Conservation (phyloP, 2,888 invertebrate species). For the Coelopa pilipes region DNA sequence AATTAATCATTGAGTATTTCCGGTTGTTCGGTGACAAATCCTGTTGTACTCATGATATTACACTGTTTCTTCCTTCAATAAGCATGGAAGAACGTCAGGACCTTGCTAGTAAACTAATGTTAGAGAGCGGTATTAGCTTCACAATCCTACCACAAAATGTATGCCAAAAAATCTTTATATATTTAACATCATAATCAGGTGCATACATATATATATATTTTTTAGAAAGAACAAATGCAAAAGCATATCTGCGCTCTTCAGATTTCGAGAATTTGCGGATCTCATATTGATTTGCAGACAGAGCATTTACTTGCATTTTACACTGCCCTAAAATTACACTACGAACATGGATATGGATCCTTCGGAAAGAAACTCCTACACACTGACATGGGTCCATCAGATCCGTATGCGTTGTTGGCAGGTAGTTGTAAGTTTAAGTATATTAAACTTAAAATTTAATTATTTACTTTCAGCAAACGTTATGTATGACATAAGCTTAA, state of each 20-base stretch:
- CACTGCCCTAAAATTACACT: conserved; percentile 73
- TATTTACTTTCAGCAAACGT: conserved; percentile 59
- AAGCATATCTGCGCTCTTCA: conserved; percentile 83
- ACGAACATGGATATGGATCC: conserved; percentile 72
- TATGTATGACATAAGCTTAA: conserved; percentile 69
- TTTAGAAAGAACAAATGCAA: conserved; percentile 80
- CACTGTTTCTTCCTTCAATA: conserved; percentile 78
- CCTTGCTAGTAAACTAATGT: conserved; percentile 71
- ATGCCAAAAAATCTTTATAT: conserved; percentile 54
- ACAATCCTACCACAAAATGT: conserved; percentile 74
- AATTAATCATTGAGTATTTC: conserved; percentile 82
- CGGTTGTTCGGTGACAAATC: conserved; percentile 83
- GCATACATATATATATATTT: conserved; percentile 8
- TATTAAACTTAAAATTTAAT: no score
- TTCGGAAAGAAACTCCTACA: conserved; percentile 71
- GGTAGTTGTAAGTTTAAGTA: conserved; percentile 62
- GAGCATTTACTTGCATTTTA: conserved; percentile 72
- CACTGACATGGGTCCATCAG: conserved; percentile 80
- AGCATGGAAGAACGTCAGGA: conserved; percentile 70
- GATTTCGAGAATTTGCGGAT: conserved; percentile 78
- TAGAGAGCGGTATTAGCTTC: conserved; percentile 74
- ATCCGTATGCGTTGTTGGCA: conserved; percentile 83
- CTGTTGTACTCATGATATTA: conserved; percentile 86
- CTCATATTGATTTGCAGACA: conserved; percentile 70
- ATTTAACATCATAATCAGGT: no score